Conservation (phyloP, 2,888 invertebrate species). For the Panopea generosa region DNA sequence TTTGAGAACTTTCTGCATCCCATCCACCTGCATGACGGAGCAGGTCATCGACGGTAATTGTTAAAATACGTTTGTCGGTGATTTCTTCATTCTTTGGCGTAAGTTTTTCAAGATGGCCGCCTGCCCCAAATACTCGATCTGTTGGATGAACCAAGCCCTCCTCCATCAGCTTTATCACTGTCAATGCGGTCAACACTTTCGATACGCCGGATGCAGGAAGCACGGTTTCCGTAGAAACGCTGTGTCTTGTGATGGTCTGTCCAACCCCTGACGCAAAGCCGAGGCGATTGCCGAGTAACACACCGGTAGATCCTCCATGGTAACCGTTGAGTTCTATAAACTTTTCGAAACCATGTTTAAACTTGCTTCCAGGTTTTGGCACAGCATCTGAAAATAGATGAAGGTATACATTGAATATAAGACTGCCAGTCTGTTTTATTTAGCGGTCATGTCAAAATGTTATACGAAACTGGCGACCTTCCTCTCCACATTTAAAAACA, state of each 20-base stretch:
- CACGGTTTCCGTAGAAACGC: slow-evolving; percentile 62
- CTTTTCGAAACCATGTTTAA: slow-evolving; percentile 71
- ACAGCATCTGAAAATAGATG: slow-evolving; percentile 56
- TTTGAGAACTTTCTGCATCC: slow-evolving; percentile 73
- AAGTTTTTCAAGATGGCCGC: slow-evolving; percentile 68
- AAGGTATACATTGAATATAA: too few relatives aligned
- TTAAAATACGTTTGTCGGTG: slow-evolving; percentile 71
- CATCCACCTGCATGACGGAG: slow-evolving; percentile 81
- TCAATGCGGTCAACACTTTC: slow-evolving; percentile 79
- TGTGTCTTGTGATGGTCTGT: slow-evolving; percentile 64
- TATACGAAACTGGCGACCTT: too few relatives aligned
- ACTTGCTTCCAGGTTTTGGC: slow-evolving; percentile 39
- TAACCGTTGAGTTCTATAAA: slow-evolving; percentile 73
- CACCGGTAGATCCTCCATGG: slow-evolving; percentile 76
- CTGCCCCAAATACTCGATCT: slow-evolving; percentile 73
- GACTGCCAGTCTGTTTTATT: too few relatives aligned
- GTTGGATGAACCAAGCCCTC: slow-evolving; percentile 69
- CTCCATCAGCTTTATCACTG: slow-evolving; percentile 75
- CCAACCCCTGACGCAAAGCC: slow-evolving; percentile 75
- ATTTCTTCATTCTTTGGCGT: slow-evolving; percentile 56
- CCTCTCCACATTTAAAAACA: too few relatives aligned
- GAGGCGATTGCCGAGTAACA: slow-evolving; percentile 73
- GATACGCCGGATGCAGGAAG: slow-evolving; percentile 76
- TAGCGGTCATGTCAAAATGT: too few relatives aligned
- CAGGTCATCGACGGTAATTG: slow-evolving; percentile 80